Evolutionary conservation across 2,888 invertebrate species (phyloP), one percentile per base, ranked within the genome.

Genomic region (Chrysotoxum bicinctum): DNA sequence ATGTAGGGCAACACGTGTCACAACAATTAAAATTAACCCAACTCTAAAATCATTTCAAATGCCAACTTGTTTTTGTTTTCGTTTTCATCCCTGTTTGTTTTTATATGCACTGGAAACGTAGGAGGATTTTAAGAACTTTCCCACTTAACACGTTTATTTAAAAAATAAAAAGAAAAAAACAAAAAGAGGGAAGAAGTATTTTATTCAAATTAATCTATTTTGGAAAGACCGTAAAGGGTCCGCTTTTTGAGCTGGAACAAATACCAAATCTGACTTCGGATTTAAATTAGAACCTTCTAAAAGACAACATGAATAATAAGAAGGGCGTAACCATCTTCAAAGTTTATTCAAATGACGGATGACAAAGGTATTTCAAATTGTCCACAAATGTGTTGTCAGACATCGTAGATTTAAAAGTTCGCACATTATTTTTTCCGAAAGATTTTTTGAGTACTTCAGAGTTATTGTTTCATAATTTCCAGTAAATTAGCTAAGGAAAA

Each of bases 1-100:
- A 45, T 81, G 62, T 43, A 54, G 73, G 35, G 56, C 32, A 54
- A 62, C 83, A 83, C 83, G 78, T 83, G 83, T 69, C 69, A 54
- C 19, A 48, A 62, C 62, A 69, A 83, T 78, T 66, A 73, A 69
- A 78, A 62, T 64, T 23, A 78, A 75, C 68, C 60, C 69, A 56
- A 62, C 45, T 56, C 62, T 30, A 62, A 66, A 52, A 54, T 73
- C 43, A 73, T 73, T 60, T 54, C 26, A 69, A 48, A 73, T 66
- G 21, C 66, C 62, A 40, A 50, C 60, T 60, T 52, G 21, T 40
- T 37, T 37, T 37, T 40, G 7, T 32, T 21, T 19, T 26, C 4
- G 5, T 26, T 26, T 26, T 26, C 32, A 21, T 21, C 48, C 64
- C 58, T 26, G 8, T 16, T 50, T 66, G 12, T 16, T 37, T 45